A percentile compares a stretch with the other conserved stretches of the same genome.
Conservation (phyloP, 2,888 invertebrate species). For the Stenotaenia linearis region DNA sequence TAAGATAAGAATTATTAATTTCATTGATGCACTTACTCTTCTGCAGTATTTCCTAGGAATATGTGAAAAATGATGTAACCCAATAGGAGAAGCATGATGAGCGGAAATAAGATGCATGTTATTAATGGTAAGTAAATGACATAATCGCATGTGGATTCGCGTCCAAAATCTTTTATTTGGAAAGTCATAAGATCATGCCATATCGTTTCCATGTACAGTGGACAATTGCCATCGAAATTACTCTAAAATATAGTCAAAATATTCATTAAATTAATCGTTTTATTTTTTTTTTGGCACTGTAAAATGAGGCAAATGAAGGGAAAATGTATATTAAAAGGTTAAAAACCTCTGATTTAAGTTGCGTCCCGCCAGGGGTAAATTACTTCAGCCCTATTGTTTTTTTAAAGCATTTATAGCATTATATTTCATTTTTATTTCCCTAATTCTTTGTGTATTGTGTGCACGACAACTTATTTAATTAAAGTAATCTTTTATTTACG, state of each 20-base stretch:
- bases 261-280: background rate
- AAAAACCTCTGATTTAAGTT: background rate
- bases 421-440: too few species aligned
- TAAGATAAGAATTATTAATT: background rate
- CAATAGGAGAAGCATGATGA: background rate
- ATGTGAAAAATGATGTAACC: background rate
- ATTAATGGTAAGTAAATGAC: background rate
- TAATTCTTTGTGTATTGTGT: too few species aligned
- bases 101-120: background rate
- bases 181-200: background rate
- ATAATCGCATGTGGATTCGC: background rate
- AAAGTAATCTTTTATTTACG: too few species aligned
- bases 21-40: background rate
- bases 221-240: constrained; percentile 1
- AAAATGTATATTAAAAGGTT: too few species aligned
- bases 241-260: background rate
- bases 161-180: background rate
- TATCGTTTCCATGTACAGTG: background rate
- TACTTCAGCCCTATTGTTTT: too few species aligned
- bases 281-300: background rate
- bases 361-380: background rate
- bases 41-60: background rate
- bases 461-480: too few species aligned
- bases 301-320: too few species aligned
- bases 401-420: too few species aligned